A percentile compares a stretch with the other conserved stretches of the same genome.
Evolutionary conservation across 2,797 vertebrate genomes (phyloP).

Genomic region (Mareca penelope): DNA sequence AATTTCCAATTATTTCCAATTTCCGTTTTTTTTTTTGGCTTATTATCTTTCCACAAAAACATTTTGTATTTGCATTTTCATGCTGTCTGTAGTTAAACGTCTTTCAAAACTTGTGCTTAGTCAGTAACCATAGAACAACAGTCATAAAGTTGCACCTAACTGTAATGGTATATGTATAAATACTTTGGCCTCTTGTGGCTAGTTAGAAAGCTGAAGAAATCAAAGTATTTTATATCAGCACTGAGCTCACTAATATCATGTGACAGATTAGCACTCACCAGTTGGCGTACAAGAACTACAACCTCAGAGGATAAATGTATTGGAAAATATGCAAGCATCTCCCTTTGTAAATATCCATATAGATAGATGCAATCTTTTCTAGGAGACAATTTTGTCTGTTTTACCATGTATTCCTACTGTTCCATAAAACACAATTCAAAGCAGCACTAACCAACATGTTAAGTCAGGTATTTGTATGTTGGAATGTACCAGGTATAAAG

Average conservation of each 20-base stretch:
- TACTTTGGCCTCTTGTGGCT: neutral
- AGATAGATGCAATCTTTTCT: neutral
- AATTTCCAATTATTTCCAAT: neutral
- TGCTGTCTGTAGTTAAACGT: neutral
- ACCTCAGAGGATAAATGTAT: neutral
- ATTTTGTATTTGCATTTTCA: neutral
- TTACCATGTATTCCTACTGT: neutral
- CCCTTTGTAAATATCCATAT: neutral
- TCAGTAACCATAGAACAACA: neutral
- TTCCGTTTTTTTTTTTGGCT: neutral
- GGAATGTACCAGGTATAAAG: neutral
- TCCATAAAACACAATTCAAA: neutral
- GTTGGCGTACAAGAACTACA: neutral
- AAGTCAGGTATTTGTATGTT: neutral
- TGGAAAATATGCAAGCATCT: neutral
- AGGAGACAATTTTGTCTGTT: neutral
- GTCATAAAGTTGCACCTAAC: neutral
- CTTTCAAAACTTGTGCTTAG: neutral
- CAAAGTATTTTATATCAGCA: neutral
- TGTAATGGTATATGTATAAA: neutral
- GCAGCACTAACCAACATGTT: neutral
- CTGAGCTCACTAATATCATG: fast-evolving
- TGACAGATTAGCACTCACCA: neutral
- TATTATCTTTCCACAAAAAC: neutral
- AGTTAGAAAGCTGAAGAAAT: neutral